Conservation (phyloP, 2,113 vertebrate genomes). For the Cariama cristata region DNA sequence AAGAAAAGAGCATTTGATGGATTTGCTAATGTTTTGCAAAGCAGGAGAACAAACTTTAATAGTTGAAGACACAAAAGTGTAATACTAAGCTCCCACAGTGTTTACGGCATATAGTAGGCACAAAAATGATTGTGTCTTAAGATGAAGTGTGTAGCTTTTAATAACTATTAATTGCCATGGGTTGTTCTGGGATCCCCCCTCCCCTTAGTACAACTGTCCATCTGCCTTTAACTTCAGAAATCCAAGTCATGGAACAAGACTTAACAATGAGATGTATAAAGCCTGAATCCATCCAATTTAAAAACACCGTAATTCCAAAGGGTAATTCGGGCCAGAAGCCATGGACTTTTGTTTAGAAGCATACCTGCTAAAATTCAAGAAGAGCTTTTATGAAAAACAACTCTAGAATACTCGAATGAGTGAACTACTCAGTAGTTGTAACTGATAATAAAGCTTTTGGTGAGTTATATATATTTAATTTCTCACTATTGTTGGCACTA, state of each 20-base stretch:
- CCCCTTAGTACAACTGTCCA: neutral
- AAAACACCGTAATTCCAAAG: neutral
- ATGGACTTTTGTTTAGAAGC: neutral
- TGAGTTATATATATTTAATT: neutral
- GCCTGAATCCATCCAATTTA: neutral
- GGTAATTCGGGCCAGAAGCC: neutral
- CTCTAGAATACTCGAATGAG: neutral
- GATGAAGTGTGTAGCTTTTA: neutral
- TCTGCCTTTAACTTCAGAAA: neutral
- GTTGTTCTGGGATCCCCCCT: neutral
- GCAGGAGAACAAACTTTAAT: neutral
- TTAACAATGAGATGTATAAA: neutral
- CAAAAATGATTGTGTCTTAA: neutral
- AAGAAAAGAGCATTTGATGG: slow-evolving; percentile 65
- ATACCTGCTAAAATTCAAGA: neutral
- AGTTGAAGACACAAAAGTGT: neutral
- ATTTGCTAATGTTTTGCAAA: slow-evolving; percentile 36
- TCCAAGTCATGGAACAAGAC: neutral
- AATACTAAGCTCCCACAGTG: neutral
- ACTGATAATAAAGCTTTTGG: neutral
- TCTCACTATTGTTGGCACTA: neutral
- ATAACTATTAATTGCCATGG: neutral
- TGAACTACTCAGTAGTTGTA: neutral
- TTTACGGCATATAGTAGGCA: neutral
- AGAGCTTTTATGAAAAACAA: neutral